Evolutionary conservation across 2,888 invertebrate species (phyloP).

Genomic region (Stenchaetothrips biformis): DNA sequence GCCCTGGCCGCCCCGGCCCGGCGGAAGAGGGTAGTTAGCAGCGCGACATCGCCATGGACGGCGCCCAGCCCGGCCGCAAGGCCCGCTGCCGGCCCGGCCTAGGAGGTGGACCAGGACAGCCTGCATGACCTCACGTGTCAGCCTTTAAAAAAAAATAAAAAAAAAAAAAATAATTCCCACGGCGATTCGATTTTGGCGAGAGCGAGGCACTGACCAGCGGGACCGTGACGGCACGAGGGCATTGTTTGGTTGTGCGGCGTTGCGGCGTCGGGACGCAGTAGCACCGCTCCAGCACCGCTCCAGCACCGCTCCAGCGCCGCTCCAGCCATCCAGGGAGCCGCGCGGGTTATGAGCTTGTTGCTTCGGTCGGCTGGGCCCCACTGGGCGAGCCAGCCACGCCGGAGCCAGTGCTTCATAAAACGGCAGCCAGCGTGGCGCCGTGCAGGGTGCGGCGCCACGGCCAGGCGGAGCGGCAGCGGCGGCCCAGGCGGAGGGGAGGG

Average conservation of each 20-base stretch:
- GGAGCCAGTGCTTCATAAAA: neutral
- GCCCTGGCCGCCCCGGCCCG: neutral
- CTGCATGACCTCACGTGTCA: too few relatives aligned
- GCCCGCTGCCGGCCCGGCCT: neutral
- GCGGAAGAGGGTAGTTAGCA: slow-evolving; percentile 15
- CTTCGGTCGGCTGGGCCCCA: neutral
- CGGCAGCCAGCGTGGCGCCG: neutral
- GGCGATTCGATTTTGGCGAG: neutral
- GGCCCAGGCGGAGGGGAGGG: neutral
- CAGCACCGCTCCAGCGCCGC: neutral
- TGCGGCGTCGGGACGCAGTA: neutral
- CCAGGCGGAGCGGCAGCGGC: neutral
- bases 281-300: neutral
- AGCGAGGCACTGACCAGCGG: neutral
- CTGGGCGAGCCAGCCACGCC: neutral
- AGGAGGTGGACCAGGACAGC: too few relatives aligned
- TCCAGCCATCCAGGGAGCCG: neutral
- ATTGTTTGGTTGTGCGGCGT: neutral
- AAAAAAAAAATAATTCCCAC: too few relatives aligned
- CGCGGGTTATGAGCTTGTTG: slow-evolving; percentile 1
- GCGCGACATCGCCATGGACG: neutral
- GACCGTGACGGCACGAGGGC: too few relatives aligned
- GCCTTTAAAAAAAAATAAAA: too few relatives aligned
- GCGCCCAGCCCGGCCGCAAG: too few relatives aligned
- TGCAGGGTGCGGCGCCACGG: neutral